Evolutionary conservation across 30 jellyfish, hydroid and myxozoan genomes (phyloP), one percentile per base, ranked within the genome.

Genomic region (Cassiopea andromeda): DNA sequence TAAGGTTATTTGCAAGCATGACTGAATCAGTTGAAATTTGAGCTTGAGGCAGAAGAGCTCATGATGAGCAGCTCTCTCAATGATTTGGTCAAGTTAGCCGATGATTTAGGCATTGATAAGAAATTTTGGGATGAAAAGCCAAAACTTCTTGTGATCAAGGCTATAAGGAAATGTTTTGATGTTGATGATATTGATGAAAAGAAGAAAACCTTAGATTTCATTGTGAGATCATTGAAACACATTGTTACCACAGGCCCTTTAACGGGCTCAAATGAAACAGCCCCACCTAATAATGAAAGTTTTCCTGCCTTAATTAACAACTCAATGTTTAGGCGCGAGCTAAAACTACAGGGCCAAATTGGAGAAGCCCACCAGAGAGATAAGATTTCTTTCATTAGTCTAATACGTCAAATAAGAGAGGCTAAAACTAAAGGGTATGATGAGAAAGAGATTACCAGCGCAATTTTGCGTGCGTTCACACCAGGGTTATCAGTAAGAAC

Each of bases 321-420:
- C 66, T 85, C 93, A 19, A 16, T 80, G 82, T 73, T 80, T 27
- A 70, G 91, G 46, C 77, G 83, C 16, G 88, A 89, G 61, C 61
- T 89, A 5, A 80, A 89, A 69, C 60, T 89, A 81, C 78, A 46
- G 82, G 88, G 96, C 9, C 83, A 81, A 69, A 89, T 89, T 70
- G 96, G 96, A n/a, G 88, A 89, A 38, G 77, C 91, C 8, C 2
- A 45, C 61, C 81, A 81, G 61, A 49, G 59, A 9, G 96, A 80
- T 61, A 80, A 80, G 49, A 58, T 80, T 60, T 50, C 88, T 73
- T 89, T 73, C 58, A 70, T 58, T n/a, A 79, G 87, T 73, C 81
- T 89, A 13, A 69, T 73, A 78, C 73, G 77, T 17, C 92, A 88
- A 45, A 69, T 88, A 43, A 38, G 82, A 68, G 91, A 79, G 57